A percentile compares a stretch with the other conserved stretches of the same genome.
Conservation (phyloP, 2,113 vertebrate species). For the Oncorhynchus gorbuscha region DNA sequence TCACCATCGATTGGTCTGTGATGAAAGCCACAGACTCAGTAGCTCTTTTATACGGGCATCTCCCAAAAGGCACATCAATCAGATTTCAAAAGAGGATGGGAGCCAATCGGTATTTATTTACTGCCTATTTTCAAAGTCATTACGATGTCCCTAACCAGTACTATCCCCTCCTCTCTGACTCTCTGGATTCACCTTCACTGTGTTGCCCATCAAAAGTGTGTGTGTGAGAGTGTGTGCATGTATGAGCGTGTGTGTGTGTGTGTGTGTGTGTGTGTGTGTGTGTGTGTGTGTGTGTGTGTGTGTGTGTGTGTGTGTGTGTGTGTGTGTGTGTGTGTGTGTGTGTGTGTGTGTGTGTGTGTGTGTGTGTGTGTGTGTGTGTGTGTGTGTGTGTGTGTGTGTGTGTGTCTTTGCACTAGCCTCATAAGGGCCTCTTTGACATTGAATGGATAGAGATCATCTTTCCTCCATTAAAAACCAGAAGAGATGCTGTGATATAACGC, state of each 20-base stretch:
- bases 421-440: conserved; percentile 61
- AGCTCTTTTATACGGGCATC: conserved; percentile 63
- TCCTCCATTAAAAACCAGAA: conserved; percentile 28
- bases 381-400: no score
- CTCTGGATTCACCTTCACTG: conserved; percentile 61
- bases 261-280: no score
- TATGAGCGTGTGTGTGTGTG: no score
- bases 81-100: conserved; percentile 64
- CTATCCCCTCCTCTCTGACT: conserved; percentile 32
- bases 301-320: not conserved
- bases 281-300: not conserved
- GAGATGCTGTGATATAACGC: conserved; percentile 62
- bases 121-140: conserved; percentile 62
- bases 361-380: fast-evolving
- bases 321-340: no score
- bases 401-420: conserved; percentile 7
- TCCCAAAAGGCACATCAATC: conserved; percentile 76
- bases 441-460: conserved; percentile 51
- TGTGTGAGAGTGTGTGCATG: no score
- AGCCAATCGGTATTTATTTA: conserved; percentile 72
- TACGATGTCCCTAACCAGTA: conserved; percentile 54
- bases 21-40: conserved; percentile 72
- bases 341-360: not conserved
- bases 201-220: conserved; percentile 62
- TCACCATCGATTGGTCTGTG: conserved; percentile 65